A percentile compares a stretch with the other conserved stretches of the same genome.
phyloP scores from a whole-genome alignment of 2,888 invertebrate species.

The Limnephilus rhombicus region DNA sequence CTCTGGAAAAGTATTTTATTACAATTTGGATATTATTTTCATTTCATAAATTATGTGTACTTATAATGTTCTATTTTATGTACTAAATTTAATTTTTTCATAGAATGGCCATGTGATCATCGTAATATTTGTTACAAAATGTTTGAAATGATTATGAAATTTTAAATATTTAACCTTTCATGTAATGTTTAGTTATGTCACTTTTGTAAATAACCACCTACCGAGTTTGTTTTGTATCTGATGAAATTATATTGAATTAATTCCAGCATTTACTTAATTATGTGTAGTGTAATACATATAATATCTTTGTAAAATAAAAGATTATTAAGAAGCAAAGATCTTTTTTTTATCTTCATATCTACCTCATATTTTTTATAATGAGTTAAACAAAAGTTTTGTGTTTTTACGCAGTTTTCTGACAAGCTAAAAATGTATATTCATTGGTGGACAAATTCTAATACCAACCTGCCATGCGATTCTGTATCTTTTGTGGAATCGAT shows the following conservation, averaged over 20 bases:
- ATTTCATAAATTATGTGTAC: neutral
- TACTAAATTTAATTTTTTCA: neutral
- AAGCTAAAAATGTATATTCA: no score
- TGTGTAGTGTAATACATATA: constrained; percentile 22
- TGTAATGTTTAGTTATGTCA: neutral
- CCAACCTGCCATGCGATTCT: no score
- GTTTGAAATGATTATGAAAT: neutral
- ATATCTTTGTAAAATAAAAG: constrained; percentile 44
- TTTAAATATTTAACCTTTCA: neutral
- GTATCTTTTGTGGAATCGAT: no score
- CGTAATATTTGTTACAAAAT: neutral
- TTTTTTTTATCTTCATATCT: neutral
- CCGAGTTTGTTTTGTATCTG: constrained; percentile 11
- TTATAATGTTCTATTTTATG: neutral
- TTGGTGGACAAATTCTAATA: no score
- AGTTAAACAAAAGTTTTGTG: no score
- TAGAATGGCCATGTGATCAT: constrained; percentile 1
- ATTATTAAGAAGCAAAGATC: neutral
- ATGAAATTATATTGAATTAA: constrained; percentile 23
- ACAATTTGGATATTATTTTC: neutral
- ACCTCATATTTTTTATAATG: no score
- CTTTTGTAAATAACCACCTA: constrained; percentile 16
- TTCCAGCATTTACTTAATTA: constrained; percentile 46
- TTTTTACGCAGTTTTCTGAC: no score
- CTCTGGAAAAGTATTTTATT: neutral